Base-by-base conservation (phyloP, 2,113 vertebrate genomes). In the Perca schrenkii region DNA sequence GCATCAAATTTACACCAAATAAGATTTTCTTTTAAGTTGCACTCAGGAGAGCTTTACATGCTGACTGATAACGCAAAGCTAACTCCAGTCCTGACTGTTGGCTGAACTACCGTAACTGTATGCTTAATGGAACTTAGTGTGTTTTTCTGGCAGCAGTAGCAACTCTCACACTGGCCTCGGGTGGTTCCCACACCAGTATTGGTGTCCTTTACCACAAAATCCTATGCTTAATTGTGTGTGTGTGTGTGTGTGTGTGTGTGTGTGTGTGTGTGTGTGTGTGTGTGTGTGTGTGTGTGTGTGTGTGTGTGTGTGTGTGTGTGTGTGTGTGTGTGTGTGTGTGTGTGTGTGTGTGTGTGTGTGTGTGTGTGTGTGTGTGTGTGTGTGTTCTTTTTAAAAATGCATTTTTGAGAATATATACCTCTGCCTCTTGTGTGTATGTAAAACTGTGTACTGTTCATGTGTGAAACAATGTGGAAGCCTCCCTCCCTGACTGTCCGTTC, bases 401-500 rank as follows among this genome's bases (percentile, higher is more conserved):
- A 21, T 70, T 52, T 47, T 70, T 46, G 15, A 56, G 8, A 5
- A 34, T 46, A 4, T 36, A 3, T 52, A 50, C 15, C 31, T 74
- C 21, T 83, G 50, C 56, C 53, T 70, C 57, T 68, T 31, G 47
- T 74, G 80, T 54, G 79, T 80, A 60, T 56, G 1, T 64, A 4
- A 63, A 80, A 15, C 19, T 69, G 70, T 84, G 67, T 69, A 66
- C 81, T 90, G 43, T 77, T 78, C 15, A 57, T 86, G 52, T 80
- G 43, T 86, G 58, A 82, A 54, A 21, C 62, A 0, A 43, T 57
- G 28, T 54, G 68, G 28, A 67, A 57, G 19, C 67, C 49, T 31
- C 31, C 80, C 77, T 53, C 54, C 14, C 89, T 94, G 91, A 93
- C 91, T 89, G 83, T 92, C 1, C 88, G 79, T 93, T 86, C 82